These are phyloP conservation scores for Goniozus legneri DNA, from an alignment of 1,140 invertebrate genomes.

Conservation along the genomic window DNA sequence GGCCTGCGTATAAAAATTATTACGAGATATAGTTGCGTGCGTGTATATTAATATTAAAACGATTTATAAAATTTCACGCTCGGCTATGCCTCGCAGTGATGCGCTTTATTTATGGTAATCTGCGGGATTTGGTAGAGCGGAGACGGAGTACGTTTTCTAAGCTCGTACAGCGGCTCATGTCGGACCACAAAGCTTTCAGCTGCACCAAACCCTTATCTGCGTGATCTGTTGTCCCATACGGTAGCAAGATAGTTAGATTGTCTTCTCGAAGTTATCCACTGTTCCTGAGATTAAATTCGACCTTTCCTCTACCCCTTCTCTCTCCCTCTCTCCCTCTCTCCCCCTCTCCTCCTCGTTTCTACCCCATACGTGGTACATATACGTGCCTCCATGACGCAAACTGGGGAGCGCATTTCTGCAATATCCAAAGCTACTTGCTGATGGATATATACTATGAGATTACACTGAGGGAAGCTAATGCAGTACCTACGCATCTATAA, in stretches of 20 bases:
- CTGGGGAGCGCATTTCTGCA: slow-evolving; percentile 12
- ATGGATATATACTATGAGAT: slow-evolving; percentile 9
- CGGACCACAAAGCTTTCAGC: slow-evolving; percentile 15
- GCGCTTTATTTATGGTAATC: too few relatives aligned
- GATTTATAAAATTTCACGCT: too few relatives aligned
- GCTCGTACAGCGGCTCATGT: slow-evolving; percentile 19
- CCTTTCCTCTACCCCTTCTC: slow-evolving; percentile 3
- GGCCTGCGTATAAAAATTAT: too few relatives aligned
- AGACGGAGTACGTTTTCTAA: too few relatives aligned
- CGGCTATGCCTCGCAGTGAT: too few relatives aligned
- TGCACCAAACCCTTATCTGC: slow-evolving; percentile 7
- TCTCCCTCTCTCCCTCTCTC: slow-evolving; percentile 15
- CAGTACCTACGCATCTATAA: not conserved
- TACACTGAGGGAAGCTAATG: not conserved
- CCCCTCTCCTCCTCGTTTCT: not conserved
- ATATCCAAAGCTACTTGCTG: slow-evolving; percentile 14
- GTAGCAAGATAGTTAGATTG: slow-evolving; percentile 29
- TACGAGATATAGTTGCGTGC: too few relatives aligned
- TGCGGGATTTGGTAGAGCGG: too few relatives aligned
- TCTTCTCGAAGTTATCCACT: slow-evolving; percentile 25
- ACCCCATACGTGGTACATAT: not conserved
- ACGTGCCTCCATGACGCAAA: not conserved
- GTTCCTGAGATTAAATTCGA: slow-evolving; percentile 19
- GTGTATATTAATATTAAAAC: too few relatives aligned
- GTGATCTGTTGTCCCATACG: slow-evolving; percentile 9